Conservation (phyloP, 2,797 vertebrate species). For the Zenarchopterus dispar region DNA sequence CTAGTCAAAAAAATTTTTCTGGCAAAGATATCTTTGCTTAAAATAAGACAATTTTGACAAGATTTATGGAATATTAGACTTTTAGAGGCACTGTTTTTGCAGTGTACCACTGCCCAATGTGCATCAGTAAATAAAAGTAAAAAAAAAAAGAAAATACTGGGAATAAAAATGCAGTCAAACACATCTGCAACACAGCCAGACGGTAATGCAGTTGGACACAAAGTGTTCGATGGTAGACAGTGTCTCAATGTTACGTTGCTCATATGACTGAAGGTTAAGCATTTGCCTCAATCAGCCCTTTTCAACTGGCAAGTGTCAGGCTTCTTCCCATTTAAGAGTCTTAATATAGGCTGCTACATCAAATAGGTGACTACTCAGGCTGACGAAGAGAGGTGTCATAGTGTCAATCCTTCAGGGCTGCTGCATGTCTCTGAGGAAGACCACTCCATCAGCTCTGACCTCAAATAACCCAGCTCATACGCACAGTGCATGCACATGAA, state of each 20-base stretch:
- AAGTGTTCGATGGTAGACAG: slow-evolving; percentile 9
- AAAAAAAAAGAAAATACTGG: too few species aligned
- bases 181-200: slow-evolving; percentile 9
- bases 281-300: slow-evolving; percentile 55
- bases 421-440: slow-evolving; percentile 55
- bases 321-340: slow-evolving; percentile 52
- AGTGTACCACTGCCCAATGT: neutral
- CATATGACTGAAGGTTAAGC: slow-evolving; percentile 7
- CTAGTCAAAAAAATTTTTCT: too few species aligned
- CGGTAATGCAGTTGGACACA: too few species aligned
- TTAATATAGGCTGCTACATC: slow-evolving; percentile 66
- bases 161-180: neutral
- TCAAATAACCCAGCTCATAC: slow-evolving; percentile 42
- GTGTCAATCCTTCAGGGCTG: slow-evolving; percentile 69
- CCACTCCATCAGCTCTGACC: slow-evolving; percentile 63
- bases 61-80: too few species aligned
- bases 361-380: slow-evolving; percentile 76
- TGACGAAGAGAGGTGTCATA: slow-evolving; percentile 66
- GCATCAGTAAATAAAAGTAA: neutral
- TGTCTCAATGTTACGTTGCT: slow-evolving; percentile 23
- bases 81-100: too few species aligned
- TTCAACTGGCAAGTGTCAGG: slow-evolving; percentile 48
- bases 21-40: too few species aligned
- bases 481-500: slow-evolving; percentile 9
- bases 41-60: too few species aligned